Conservation (phyloP, 2,797 vertebrate species). For the Pseudochirops cupreus region DNA sequence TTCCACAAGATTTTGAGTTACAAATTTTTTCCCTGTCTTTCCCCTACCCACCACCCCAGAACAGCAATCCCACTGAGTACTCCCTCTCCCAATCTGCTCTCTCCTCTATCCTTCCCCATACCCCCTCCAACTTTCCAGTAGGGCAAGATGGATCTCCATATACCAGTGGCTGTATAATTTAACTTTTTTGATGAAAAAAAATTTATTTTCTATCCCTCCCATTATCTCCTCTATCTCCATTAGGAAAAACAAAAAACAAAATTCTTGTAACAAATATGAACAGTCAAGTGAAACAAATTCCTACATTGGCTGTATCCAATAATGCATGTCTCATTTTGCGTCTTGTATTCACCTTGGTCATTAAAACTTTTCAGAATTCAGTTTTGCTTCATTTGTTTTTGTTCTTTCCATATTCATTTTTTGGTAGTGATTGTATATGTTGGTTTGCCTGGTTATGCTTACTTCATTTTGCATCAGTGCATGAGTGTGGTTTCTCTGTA, state of each 20-base stretch:
- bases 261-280: not conserved
- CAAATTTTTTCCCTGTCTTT: too few species aligned
- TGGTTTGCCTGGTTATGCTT: not conserved
- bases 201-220: not conserved
- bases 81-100: too few species aligned
- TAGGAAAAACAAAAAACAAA: not conserved
- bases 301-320: not conserved
- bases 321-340: not conserved
- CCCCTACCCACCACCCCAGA: too few species aligned
- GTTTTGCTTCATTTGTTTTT: not conserved
- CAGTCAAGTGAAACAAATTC: not conserved
- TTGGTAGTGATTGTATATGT: not conserved
- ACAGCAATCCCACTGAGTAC: too few species aligned
- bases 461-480: not conserved
- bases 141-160: too few species aligned
- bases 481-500: not conserved
- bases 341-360: not conserved
- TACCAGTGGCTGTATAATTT: too few species aligned
- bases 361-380: not conserved
- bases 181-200: not conserved
- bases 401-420: not conserved
- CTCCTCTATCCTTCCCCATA: too few species aligned
- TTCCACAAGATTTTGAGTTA: too few species aligned
- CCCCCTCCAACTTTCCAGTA: too few species aligned
- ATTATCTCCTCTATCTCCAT: not conserved